Evolutionary conservation across 2,888 invertebrate genomes (phyloP), one percentile per base, ranked within the genome.

Genomic region (Cyaniris semiargus): DNA sequence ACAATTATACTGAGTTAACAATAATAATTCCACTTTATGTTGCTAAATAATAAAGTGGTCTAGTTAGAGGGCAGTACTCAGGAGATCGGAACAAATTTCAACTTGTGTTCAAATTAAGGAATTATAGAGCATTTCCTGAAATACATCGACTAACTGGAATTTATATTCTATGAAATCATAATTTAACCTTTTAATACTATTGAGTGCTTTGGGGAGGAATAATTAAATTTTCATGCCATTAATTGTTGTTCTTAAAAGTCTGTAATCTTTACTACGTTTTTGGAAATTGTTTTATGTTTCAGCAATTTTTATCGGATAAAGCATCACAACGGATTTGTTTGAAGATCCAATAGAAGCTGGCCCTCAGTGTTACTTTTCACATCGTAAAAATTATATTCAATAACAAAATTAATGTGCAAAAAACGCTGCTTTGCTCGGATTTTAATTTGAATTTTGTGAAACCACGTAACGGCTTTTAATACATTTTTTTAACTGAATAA

Each of bases 71-170:
- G 23, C 27, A 58, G 66, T 66, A 66, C 66, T 66, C 66, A 66
- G 27, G 66, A 66, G 66, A 66, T 66, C 27, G 66, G 31, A 66
- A 23, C 27, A 18, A 31, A 27, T 66, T 66, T 66, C 27, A 66
- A 66, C 66, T 31, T 27, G 66, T 27, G 18, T 66, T 66, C 66
- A 31, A 66, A 66, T 66, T 66, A 66, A 66, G 66, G 66, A 66
- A 66, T 66, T 34, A 34, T 38, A 23, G 13, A 23, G 66, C 66
- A 27, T 66, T 66, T 31, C 66, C 66, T 60, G 60, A 15, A 27
- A 66, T 31, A 31, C 27, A 66, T 2, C 23, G 10, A 31, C 27
- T 66, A 27, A 31, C 66, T 0, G 66, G 66, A 66, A 66, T 10
- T 66, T 31, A 15, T 66, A 27, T 15, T 66, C 1, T 31, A 66